Percentiles rank a stretch among this genome's conserved stretches.
phyloP scores from a whole-genome alignment of 1,140 invertebrate genomes.

The Lepidostoma basale region DNA sequence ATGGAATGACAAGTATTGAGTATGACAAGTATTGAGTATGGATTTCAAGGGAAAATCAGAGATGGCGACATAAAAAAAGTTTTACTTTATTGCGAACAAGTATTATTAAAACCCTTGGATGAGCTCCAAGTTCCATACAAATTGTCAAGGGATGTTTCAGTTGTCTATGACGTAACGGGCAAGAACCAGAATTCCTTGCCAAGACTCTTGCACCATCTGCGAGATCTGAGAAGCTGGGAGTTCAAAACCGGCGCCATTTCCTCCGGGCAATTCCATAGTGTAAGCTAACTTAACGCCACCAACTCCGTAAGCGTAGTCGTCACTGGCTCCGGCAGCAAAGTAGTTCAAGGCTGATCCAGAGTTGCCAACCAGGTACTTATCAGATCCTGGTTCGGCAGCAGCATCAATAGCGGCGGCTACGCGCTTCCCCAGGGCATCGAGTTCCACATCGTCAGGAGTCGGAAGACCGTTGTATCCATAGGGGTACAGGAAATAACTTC shows the following conservation, averaged over 20 bases:
- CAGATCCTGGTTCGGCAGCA: conserved; percentile 49
- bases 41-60: no score
- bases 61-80: no score
- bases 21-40: no score
- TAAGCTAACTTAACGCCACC: conserved; percentile 67
- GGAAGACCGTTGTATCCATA: conserved; percentile 64
- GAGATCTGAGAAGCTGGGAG: conserved; percentile 72
- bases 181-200: conserved; percentile 59
- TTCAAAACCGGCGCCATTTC: conserved; percentile 70
- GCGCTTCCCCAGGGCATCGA: conserved; percentile 50
- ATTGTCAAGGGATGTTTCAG: no score
- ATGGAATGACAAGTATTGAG: no score
- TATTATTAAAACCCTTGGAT: no score
- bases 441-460: conserved; percentile 49
- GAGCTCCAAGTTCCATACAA: no score
- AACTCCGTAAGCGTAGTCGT: conserved; percentile 69
- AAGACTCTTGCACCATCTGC: conserved; percentile 77
- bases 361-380: conserved; percentile 56
- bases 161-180: conserved; percentile 48
- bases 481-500: conserved; percentile 66
- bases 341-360: conserved; percentile 49
- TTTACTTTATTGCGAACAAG: no score
- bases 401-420: conserved; percentile 51
- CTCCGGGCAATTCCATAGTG: conserved; percentile 71
- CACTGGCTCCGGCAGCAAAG: conserved; percentile 65